A percentile compares a stretch with the other conserved stretches of the same genome.
Conservation (phyloP, 2,113 vertebrate genomes). For the Mungos mungo region DNA sequence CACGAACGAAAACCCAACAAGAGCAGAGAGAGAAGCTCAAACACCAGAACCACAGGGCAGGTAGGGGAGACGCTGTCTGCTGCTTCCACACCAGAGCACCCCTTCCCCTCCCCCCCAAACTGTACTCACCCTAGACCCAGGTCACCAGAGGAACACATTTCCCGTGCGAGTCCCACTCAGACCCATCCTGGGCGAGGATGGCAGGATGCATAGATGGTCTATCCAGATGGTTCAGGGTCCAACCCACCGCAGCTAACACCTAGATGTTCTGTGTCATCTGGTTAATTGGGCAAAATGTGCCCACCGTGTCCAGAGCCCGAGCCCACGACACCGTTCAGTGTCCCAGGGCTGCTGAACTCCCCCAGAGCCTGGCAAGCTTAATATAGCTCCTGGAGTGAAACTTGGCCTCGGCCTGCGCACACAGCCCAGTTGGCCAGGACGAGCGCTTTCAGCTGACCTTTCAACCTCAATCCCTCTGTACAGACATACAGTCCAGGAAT, state of each 20-base stretch:
- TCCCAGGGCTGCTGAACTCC: slow-evolving; percentile 6
- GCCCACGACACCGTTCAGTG: background rate
- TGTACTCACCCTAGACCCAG: slow-evolving; percentile 1
- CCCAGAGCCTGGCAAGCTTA: slow-evolving; percentile 65
- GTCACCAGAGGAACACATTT: background rate
- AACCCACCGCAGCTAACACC: background rate
- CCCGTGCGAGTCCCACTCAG: background rate
- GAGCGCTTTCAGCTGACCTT: slow-evolving; percentile 59
- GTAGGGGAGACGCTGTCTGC: background rate
- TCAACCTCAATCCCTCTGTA: slow-evolving; percentile 73
- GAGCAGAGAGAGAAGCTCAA: background rate
- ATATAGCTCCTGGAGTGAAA: slow-evolving; percentile 59
- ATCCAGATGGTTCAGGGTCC: background rate
- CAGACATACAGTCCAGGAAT: slow-evolving; percentile 62
- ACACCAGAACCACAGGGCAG: accelerated
- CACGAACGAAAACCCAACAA: background rate
- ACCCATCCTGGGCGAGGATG: background rate
- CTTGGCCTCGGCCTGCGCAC: slow-evolving; percentile 62
- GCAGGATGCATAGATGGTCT: background rate
- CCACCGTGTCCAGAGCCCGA: background rate
- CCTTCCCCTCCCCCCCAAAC: background rate
- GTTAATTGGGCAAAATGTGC: background rate
- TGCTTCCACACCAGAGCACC: accelerated
- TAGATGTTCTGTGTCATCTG: background rate
- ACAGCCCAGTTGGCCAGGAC: slow-evolving; percentile 67